A percentile compares a stretch with the other conserved stretches of the same genome.
phyloP scores from a whole-genome alignment of 2,888 invertebrate genomes.

The Sesia apiformis region DNA sequence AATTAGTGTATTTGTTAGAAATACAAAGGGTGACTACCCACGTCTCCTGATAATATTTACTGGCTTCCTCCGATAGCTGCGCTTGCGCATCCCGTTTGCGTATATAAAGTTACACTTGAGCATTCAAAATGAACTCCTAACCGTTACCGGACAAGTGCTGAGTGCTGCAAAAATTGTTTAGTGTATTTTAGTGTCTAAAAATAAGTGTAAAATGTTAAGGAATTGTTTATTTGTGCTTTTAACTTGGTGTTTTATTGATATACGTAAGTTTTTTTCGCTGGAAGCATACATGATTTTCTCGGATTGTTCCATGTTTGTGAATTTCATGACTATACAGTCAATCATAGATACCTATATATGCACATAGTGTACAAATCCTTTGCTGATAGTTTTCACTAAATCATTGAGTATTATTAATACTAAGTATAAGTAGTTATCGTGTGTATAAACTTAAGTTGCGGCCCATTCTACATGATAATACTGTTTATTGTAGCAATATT shows the following conservation, averaged over 20 bases:
- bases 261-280: conserved; percentile 24
- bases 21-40: conserved; percentile 17
- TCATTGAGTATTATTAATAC: too few relatives aligned
- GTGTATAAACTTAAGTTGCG: too few relatives aligned
- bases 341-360: too few relatives aligned
- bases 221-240: conserved; percentile 40
- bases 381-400: too few relatives aligned
- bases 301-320: too few relatives aligned
- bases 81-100: conserved; percentile 38
- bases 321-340: too few relatives aligned
- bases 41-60: conserved; percentile 40
- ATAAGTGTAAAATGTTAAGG: conserved; percentile 30
- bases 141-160: conserved; percentile 17
- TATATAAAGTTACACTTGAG: background rate
- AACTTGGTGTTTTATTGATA: conserved; percentile 27
- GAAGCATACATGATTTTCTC: too few relatives aligned
- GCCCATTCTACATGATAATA: too few relatives aligned
- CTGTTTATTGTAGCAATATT: too few relatives aligned
- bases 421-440: too few relatives aligned
- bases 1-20: conserved; percentile 40
- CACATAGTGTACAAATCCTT: too few relatives aligned
- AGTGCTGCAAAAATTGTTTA: background rate
- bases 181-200: background rate
- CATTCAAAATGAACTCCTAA: conserved; percentile 17
- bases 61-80: conserved; percentile 49